Conservation (phyloP, 2,888 invertebrate genomes). For the Campoplex nolae region DNA sequence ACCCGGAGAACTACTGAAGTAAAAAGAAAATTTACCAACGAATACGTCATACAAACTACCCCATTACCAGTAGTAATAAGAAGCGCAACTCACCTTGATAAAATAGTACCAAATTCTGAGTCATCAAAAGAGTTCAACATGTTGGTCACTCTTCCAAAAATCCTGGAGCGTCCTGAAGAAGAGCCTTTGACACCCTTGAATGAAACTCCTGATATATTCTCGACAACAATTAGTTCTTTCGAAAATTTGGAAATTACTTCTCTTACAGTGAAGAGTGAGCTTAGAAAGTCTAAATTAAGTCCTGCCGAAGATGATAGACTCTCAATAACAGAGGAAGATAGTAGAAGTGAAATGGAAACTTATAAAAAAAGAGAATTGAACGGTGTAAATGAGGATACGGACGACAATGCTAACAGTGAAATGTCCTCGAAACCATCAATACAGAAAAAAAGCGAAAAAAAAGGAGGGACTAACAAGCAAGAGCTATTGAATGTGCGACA, state of each 20-base stretch:
- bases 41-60: slow-evolving; percentile 27
- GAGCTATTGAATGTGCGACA: slow-evolving; percentile 27
- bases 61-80: slow-evolving; percentile 33
- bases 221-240: slow-evolving; percentile 8
- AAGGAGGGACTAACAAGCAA: slow-evolving; percentile 56
- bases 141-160: slow-evolving; percentile 58
- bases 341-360: background rate
- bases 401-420: too few relatives aligned
- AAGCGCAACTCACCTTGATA: slow-evolving; percentile 6
- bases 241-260: background rate
- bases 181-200: slow-evolving; percentile 17
- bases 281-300: background rate
- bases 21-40: slow-evolving; percentile 42
- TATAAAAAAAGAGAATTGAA: background rate
- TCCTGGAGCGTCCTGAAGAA: slow-evolving; percentile 55
- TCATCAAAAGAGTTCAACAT: slow-evolving; percentile 42
- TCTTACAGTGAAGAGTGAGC: background rate
- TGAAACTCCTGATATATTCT: background rate
- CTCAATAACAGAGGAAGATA: background rate
- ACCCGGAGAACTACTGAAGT: slow-evolving; percentile 53
- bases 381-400: too few relatives aligned
- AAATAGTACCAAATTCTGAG: background rate
- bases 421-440: background rate
- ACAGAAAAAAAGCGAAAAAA: slow-evolving; percentile 40
- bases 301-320: background rate